Conservation (phyloP, 2,888 invertebrate species). For the Apotomis capreana region DNA sequence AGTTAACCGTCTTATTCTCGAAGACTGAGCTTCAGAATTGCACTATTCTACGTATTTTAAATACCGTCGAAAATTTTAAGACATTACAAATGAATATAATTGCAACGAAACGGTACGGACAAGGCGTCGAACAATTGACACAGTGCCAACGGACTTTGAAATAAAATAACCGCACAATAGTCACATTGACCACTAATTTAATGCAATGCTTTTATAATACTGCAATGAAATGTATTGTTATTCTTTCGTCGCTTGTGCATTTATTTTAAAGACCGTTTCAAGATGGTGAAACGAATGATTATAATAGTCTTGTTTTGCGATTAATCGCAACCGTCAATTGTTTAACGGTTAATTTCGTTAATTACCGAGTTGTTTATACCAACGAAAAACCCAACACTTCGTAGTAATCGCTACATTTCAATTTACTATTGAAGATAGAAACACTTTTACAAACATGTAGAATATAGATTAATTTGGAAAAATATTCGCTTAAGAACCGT, state of each 20-base stretch:
- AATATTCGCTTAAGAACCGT: no score
- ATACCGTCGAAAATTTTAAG: conserved; percentile 73
- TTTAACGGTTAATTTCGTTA: neutral
- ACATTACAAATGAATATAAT: conserved; percentile 74
- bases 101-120: conserved; percentile 72
- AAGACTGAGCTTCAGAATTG: conserved; percentile 22
- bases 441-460: no score
- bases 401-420: no score
- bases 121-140: conserved; percentile 52
- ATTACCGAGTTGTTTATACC: neutral
- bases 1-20: conserved; percentile 7
- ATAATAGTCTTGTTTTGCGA: conserved; percentile 11
- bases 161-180: conserved; percentile 38
- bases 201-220: conserved; percentile 22
- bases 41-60: conserved; percentile 50
- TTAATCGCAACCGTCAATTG: conserved; percentile 15
- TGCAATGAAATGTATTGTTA: conserved; percentile 8
- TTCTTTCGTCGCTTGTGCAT: conserved; percentile 21
- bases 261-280: conserved; percentile 31
- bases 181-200: conserved; percentile 27
- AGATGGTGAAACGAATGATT: conserved; percentile 34
- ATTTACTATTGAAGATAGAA: neutral
- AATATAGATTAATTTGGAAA: no score
- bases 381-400: neutral
- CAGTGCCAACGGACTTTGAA: conserved; percentile 33